phyloP scores from a whole-genome alignment of 2,113 vertebrate genomes.

The Cyprinodon tularosa region DNA sequence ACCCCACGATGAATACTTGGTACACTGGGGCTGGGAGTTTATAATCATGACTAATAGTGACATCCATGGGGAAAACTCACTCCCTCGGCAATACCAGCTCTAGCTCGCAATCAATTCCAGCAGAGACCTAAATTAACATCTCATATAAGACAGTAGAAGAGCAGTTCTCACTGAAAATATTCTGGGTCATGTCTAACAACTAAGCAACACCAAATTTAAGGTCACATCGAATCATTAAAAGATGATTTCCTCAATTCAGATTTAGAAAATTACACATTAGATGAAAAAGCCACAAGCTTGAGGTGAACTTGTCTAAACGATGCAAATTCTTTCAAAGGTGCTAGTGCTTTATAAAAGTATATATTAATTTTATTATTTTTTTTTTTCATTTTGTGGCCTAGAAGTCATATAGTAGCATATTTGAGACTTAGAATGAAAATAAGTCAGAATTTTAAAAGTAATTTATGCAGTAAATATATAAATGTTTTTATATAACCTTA shows the following conservation, averaged over 20 bases:
- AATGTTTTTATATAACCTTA: conserved; percentile 29
- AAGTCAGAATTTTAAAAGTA: no score
- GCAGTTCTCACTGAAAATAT: conserved; percentile 4
- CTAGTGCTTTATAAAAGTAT: no score
- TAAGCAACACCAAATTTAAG: conserved; percentile 1
- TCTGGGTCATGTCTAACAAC: not conserved
- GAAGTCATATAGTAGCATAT: no score
- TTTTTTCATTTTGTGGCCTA: no score
- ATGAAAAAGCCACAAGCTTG: not conserved
- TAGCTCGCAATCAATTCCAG: conserved; percentile 11
- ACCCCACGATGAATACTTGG: conserved; percentile 54
- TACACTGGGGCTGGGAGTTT: conserved; percentile 40
- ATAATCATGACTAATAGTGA: conserved; percentile 68
- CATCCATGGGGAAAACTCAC: conserved; percentile 52
- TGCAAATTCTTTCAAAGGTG: no score
- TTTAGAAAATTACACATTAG: not conserved
- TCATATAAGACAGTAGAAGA: conserved; percentile 11
- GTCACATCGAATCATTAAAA: not conserved
- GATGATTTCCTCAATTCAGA: not conserved
- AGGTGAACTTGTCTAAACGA: no score
- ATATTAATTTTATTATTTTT: no score
- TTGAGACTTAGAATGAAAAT: no score
- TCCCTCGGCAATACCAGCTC: conserved; percentile 42
- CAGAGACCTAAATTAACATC: conserved; percentile 33
- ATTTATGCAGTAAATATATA: no score